These are phyloP conservation scores for Apodemus agrarius DNA, from an alignment of 2,797 vertebrate genomes.

Conservation along the genomic window DNA sequence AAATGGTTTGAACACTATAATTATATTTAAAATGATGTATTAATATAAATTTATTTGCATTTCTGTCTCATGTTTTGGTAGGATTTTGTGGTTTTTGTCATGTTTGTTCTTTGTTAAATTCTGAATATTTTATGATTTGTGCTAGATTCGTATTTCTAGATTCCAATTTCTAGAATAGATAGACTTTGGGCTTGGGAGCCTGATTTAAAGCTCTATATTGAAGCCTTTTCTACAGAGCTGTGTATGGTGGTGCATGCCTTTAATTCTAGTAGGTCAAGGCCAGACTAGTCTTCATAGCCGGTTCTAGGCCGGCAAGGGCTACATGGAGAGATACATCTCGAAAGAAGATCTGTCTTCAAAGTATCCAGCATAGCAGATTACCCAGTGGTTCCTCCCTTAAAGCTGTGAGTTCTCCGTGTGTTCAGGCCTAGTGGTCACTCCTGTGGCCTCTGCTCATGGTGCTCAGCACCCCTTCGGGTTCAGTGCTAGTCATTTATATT, in stretches of 20 bases:
- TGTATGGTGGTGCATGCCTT: not conserved
- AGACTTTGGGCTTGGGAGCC: not conserved
- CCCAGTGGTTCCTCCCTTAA: not conserved
- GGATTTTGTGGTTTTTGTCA: not conserved
- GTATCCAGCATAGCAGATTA: not conserved
- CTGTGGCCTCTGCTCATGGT: no score
- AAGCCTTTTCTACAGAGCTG: not conserved
- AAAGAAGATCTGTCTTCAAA: not conserved
- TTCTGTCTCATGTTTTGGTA: conserved; percentile 31
- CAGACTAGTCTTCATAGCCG: not conserved
- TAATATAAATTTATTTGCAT: not conserved
- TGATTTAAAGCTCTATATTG: not conserved
- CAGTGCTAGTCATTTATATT: not conserved
- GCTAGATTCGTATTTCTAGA: not conserved
- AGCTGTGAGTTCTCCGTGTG: not conserved
- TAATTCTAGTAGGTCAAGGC: not conserved
- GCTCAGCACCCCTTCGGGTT: not conserved
- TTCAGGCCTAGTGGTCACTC: not conserved
- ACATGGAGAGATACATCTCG: not conserved
- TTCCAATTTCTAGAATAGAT: conserved; percentile 9
- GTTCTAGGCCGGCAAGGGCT: not conserved
- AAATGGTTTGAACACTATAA: not conserved
- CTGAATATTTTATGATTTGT: conserved; percentile 27
- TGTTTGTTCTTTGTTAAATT: conserved; percentile 15
- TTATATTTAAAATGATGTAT: not conserved